Evolutionary conservation across 2,797 vertebrate genomes (phyloP).

Genomic region (Simalia tracyae): DNA sequence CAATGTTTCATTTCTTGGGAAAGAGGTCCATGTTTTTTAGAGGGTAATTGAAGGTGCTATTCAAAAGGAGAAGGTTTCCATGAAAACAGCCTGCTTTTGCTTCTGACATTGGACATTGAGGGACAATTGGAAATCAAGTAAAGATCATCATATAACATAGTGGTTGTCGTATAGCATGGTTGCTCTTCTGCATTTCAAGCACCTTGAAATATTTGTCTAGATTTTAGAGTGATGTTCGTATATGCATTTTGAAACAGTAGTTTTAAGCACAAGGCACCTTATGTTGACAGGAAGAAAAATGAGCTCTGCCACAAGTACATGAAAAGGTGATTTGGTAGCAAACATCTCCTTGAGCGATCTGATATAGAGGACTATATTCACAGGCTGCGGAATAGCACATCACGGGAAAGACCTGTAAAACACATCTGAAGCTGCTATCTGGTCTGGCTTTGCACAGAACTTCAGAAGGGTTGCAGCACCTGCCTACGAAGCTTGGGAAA

Average conservation of each 20-base stretch:
- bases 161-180: not conserved
- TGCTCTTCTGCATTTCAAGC: not conserved
- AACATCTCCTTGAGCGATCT: not conserved
- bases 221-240: conserved; percentile 15
- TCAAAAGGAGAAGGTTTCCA: conserved; percentile 41
- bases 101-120: conserved; percentile 31
- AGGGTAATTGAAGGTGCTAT: conserved; percentile 46
- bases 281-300: not conserved
- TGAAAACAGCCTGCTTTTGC: conserved; percentile 38
- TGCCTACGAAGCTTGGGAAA: not conserved
- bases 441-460: not conserved
- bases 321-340: not conserved
- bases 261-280: not conserved
- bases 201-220: not conserved
- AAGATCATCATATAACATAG: not conserved
- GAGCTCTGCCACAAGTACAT: not conserved
- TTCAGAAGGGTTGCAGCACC: not conserved
- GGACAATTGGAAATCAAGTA: conserved; percentile 60
- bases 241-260: conserved; percentile 8
- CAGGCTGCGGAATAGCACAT: not conserved
- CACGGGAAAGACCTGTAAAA: not conserved
- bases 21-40: conserved; percentile 53
- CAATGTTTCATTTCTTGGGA: conserved; percentile 16
- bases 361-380: not conserved
- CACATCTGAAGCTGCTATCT: not conserved